Conservation (phyloP, 2,797 vertebrate genomes). For the Allochrocebus solatus region DNA sequence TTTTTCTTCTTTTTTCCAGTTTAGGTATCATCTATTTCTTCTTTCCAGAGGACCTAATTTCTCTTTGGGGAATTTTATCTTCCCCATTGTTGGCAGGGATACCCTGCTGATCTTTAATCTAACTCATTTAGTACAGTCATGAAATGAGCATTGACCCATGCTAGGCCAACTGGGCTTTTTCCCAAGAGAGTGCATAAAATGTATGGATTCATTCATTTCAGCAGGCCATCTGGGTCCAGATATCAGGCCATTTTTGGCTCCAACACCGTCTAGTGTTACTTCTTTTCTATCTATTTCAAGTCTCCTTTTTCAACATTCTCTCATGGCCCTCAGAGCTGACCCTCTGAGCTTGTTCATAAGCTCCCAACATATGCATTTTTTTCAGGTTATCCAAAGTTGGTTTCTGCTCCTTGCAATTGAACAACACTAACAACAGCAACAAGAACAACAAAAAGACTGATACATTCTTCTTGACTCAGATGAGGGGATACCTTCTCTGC, state of each 20-base stretch:
- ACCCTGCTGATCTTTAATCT: neutral
- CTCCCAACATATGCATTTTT: neutral
- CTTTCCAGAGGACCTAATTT: neutral
- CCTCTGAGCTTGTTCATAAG: neutral
- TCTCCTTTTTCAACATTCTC: neutral
- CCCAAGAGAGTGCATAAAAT: neutral
- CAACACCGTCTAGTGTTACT: neutral
- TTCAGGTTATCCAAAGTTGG: neutral
- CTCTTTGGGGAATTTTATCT: neutral
- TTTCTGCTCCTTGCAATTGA: neutral
- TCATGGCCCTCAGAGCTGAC: neutral
- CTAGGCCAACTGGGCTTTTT: neutral
- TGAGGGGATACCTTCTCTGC: neutral
- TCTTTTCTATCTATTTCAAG: neutral
- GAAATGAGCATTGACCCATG: neutral
- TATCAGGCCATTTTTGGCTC: neutral
- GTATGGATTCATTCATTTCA: neutral
- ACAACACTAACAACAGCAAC: neutral
- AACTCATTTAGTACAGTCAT: neutral
- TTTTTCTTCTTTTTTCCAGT: neutral
- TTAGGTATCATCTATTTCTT: neutral
- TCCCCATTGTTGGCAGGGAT: neutral
- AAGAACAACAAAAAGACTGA: neutral
- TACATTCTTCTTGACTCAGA: neutral
- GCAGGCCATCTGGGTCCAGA: neutral